phyloP scores from a whole-genome alignment of 2,113 vertebrate genomes.

The Zingel zingel region DNA sequence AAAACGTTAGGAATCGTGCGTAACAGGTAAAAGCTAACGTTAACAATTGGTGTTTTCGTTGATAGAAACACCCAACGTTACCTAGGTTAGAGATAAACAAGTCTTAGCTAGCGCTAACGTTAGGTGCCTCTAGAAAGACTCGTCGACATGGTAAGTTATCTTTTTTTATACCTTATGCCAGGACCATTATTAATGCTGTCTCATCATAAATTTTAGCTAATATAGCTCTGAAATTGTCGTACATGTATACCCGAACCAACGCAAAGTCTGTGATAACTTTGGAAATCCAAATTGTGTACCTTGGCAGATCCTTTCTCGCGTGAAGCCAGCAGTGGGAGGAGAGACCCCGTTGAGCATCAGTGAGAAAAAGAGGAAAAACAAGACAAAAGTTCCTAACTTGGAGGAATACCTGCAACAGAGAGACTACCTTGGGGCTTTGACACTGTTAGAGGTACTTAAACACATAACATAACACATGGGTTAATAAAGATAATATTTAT shows the following conservation, averaged over 20 bases:
- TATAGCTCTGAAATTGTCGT: not conserved
- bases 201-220: not conserved
- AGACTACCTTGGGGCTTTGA: conserved; percentile 94
- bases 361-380: conserved; percentile 89
- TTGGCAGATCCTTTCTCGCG: conserved; percentile 92
- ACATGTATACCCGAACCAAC: not conserved
- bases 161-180: not conserved
- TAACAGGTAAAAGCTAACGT: no score
- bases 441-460: conserved; percentile 90
- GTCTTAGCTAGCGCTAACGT: not conserved
- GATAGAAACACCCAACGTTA: conserved; percentile 11
- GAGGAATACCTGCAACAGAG: conserved; percentile 91
- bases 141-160: conserved; percentile 63
- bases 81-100: conserved; percentile 49
- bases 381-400: conserved; percentile 88
- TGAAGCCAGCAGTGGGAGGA: conserved; percentile 91
- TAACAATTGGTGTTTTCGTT: not conserved
- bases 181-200: not conserved
- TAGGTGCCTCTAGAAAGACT: not conserved
- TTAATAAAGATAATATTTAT: not conserved
- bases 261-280: not conserved
- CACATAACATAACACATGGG: not conserved
- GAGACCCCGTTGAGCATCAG: conserved; percentile 73
- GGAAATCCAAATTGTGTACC: not conserved
- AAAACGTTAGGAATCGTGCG: not conserved